Conservation (phyloP, 2,797 vertebrate species). For the Pseudomugil gertrudae region DNA sequence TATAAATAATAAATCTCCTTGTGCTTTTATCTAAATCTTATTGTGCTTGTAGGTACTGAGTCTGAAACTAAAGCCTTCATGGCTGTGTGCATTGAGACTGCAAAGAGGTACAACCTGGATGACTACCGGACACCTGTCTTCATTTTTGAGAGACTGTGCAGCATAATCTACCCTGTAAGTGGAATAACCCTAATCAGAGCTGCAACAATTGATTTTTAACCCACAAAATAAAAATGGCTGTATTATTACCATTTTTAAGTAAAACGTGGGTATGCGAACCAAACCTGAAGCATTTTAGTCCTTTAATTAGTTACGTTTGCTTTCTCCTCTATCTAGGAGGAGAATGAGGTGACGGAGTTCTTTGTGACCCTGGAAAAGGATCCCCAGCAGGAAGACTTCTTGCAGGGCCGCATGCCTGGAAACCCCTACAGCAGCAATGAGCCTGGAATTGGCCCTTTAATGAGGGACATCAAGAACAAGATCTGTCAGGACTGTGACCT, state of each 20-base stretch:
- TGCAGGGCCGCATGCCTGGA: conserved; percentile 98
- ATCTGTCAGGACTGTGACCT: conserved; percentile 99
- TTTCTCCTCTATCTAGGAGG: conserved; percentile 83
- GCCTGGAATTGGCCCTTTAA: conserved; percentile 95
- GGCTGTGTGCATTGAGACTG: conserved; percentile 98
- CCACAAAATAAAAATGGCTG: not conserved
- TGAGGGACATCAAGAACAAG: conserved; percentile 99
- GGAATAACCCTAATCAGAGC: not conserved
- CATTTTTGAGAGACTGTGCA: conserved; percentile 98
- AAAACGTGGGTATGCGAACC: not conserved
- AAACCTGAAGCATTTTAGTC: not conserved
- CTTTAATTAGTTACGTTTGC: too few species aligned
- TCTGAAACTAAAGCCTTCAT: conserved; percentile 99
- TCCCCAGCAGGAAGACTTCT: conserved; percentile 98
- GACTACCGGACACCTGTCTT: conserved; percentile 98
- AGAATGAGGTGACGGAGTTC: conserved; percentile 99
- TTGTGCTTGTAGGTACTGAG: conserved; percentile 88
- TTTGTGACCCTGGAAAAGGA: conserved; percentile 98
- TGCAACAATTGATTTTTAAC: not conserved
- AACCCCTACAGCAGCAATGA: conserved; percentile 99
- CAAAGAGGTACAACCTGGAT: conserved; percentile 96
- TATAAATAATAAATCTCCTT: not conserved
- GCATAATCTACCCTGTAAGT: conserved; percentile 98
- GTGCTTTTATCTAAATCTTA: not conserved
- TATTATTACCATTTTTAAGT: too few species aligned